These are phyloP conservation scores for Vesta saturnalis DNA, from an alignment of 2,888 invertebrate genomes.

Conservation along the genomic window DNA sequence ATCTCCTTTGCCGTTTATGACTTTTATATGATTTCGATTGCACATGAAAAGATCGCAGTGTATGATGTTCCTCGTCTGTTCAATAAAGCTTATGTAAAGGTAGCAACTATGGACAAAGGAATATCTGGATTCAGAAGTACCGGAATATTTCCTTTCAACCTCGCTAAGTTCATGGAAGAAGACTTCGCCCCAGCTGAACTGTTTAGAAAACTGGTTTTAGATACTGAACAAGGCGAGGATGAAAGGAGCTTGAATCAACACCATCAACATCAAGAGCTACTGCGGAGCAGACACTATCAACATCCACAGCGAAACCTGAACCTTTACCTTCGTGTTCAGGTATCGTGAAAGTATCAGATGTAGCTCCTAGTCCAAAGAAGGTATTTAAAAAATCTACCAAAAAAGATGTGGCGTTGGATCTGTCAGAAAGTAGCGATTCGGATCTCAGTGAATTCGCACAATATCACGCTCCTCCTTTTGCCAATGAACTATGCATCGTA, in stretches of 20 bases:
- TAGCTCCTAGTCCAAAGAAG: neutral
- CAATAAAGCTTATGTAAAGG: no score
- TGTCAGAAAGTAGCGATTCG: neutral
- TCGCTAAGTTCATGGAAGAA: no score
- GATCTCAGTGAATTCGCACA: neutral
- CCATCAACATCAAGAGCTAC: no score
- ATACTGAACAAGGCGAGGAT: neutral
- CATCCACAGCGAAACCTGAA: no score
- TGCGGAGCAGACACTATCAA: no score
- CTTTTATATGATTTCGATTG: neutral
- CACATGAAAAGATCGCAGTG: neutral
- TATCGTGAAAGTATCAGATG: neutral
- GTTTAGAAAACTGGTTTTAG: no score
- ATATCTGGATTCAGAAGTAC: no score
- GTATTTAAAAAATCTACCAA: neutral
- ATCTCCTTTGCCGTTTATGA: neutral
- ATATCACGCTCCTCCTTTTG: neutral
- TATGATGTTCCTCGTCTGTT: neutral
- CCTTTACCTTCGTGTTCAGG: no score
- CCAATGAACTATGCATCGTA: no score
- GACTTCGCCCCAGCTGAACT: no score
- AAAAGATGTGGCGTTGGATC: neutral
- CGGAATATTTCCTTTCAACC: no score
- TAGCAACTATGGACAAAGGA: no score
- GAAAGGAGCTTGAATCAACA: neutral